These are phyloP conservation scores for Sylvia atricapilla DNA, from an alignment of 2,113 vertebrate genomes.

Conservation along the genomic window DNA sequence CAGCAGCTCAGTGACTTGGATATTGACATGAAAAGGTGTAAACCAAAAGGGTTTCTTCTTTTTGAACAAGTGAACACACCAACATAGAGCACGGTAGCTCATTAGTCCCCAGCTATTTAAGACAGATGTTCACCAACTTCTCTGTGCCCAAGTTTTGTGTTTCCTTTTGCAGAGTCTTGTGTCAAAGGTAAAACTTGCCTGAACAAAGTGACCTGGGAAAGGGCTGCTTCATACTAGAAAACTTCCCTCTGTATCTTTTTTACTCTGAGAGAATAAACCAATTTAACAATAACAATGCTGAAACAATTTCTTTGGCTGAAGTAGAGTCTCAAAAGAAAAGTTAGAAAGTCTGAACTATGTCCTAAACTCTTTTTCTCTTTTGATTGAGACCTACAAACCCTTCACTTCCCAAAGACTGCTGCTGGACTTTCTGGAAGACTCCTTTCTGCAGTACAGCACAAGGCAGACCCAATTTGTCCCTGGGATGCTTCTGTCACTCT, in stretches of 20 bases:
- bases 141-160: not conserved
- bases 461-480: not conserved
- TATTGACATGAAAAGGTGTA: not conserved
- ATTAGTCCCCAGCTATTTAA: not conserved
- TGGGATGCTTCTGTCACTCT: not conserved
- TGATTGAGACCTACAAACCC: not conserved
- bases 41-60: not conserved
- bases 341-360: not conserved
- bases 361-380: not conserved
- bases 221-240: not conserved
- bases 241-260: not conserved
- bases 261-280: not conserved
- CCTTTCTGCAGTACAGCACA: not conserved
- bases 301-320: not conserved
- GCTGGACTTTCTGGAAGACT: not conserved
- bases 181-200: not conserved
- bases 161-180: not conserved
- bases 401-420: not conserved
- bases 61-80: not conserved
- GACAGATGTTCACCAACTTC: not conserved
- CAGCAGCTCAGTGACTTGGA: not conserved
- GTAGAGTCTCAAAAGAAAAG: not conserved
- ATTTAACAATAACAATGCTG: not conserved
- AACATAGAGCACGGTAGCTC: not conserved
- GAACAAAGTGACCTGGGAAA: not conserved